Evolutionary conservation across 2,888 invertebrate species (phyloP).

Genomic region (Thysanoteuthis rhombus): DNA sequence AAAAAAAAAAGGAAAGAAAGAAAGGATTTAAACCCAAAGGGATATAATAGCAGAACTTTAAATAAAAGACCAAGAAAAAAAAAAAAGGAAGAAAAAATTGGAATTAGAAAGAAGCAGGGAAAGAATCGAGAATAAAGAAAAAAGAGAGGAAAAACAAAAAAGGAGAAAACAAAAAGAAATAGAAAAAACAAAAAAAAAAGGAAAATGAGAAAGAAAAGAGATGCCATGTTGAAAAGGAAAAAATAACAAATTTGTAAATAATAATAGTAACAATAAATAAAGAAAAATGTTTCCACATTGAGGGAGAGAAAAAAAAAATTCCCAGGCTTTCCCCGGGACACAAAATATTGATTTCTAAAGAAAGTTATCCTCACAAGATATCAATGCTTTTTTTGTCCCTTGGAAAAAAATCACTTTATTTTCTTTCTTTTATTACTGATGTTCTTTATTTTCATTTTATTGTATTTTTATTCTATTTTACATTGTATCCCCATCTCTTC

Average conservation of each 20-base stretch:
- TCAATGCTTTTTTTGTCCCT: conserved; percentile 1
- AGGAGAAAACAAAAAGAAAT: not conserved
- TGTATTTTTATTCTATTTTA: not conserved
- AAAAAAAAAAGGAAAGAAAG: not conserved
- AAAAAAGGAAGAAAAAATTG: too few species aligned
- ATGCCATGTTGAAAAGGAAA: not conserved
- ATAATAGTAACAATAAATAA: not conserved
- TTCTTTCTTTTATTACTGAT: not conserved
- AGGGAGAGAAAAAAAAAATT: not conserved
- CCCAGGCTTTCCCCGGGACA: not conserved
- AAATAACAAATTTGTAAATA: not conserved
- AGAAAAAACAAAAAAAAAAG: not conserved
- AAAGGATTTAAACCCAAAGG: not conserved
- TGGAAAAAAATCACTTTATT: not conserved
- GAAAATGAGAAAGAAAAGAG: not conserved
- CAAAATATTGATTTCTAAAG: conserved; percentile 12
- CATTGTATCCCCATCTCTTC: not conserved
- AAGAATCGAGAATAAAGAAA: not conserved
- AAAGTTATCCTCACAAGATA: not conserved
- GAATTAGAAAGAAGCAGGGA: not conserved
- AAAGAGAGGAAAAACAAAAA: too few species aligned
- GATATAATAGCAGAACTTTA: not conserved
- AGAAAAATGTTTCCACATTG: not conserved
- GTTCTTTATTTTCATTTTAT: not conserved
- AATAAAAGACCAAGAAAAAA: not conserved